phyloP scores from a whole-genome alignment of 2,797 vertebrate genomes.

The Nannoperca obscura region DNA sequence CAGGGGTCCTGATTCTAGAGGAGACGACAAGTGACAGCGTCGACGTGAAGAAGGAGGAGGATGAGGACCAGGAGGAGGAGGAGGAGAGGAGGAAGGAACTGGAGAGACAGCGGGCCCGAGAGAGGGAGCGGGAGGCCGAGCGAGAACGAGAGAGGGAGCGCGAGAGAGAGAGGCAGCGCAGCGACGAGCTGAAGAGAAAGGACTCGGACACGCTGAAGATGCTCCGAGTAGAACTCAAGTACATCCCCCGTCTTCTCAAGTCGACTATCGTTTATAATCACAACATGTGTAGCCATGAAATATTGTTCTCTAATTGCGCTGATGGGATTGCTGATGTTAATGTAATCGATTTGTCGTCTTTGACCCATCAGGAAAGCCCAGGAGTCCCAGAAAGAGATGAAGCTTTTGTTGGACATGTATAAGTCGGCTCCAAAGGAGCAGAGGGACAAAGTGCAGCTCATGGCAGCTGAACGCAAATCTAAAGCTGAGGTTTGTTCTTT shows the following conservation, averaged over 20 bases:
- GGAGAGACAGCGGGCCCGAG: constrained; percentile 86
- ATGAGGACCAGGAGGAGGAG: constrained; percentile 88
- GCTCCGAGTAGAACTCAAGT: constrained; percentile 92
- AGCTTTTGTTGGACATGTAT: constrained; percentile 95
- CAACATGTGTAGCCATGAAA: background rate
- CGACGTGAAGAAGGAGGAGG: constrained; percentile 87
- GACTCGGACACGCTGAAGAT: constrained; percentile 93
- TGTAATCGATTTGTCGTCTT: background rate
- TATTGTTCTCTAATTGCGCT: background rate
- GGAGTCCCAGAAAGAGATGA: constrained; percentile 97
- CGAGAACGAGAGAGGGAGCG: constrained; percentile 83
- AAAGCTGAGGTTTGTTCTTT: constrained; percentile 90
- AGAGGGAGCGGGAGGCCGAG: constrained; percentile 84
- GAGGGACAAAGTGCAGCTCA: constrained; percentile 95
- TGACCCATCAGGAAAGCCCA: constrained; percentile 89
- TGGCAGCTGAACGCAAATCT: constrained; percentile 95
- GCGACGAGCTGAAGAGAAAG: constrained; percentile 92
- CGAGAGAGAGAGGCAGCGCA: constrained; percentile 86
- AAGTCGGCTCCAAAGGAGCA: constrained; percentile 96
- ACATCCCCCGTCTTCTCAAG: constrained; percentile 31
- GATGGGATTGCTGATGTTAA: background rate
- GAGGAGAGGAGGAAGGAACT: constrained; percentile 88
- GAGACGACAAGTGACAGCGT: constrained; percentile 83
- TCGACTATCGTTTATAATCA: background rate
- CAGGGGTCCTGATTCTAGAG: constrained; percentile 80